These are phyloP conservation scores for Tretioscincus oriximinensis DNA, from an alignment of 2,113 vertebrate species.

Conservation along the genomic window DNA sequence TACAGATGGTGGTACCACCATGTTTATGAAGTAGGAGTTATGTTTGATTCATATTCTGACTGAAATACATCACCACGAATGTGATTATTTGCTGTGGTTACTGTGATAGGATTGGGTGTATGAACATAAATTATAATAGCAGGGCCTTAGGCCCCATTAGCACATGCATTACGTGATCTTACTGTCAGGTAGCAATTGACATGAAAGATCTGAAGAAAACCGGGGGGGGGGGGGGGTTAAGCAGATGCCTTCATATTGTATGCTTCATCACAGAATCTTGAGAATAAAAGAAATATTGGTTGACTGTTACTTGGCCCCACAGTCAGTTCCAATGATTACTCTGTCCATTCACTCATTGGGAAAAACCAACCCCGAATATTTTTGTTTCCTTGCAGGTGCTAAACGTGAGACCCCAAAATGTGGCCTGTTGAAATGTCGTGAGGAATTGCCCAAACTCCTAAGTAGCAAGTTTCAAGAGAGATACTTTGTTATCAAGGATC, in stretches of 20 bases:
- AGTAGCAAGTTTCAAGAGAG: constrained; percentile 93
- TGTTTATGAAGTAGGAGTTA: too few relatives aligned
- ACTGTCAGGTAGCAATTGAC: not conserved
- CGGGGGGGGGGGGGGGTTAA: too few relatives aligned
- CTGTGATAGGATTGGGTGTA: not conserved
- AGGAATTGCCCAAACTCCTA: constrained; percentile 89
- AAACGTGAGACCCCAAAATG: constrained; percentile 86
- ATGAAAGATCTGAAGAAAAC: not conserved
- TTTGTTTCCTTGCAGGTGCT: constrained; percentile 70
- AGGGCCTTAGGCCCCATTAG: not conserved
- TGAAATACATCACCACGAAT: too few relatives aligned
- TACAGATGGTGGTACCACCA: too few relatives aligned
- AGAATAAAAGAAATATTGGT: not conserved
- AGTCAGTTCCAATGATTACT: not conserved
- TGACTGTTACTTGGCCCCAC: not conserved
- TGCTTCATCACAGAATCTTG: not conserved
- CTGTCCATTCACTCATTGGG: not conserved
- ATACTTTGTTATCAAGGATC: constrained; percentile 86
- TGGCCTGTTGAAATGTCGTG: constrained; percentile 87
- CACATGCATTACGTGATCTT: not conserved
- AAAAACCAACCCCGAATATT: not conserved
- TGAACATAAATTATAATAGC: not conserved
- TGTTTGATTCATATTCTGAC: too few relatives aligned
- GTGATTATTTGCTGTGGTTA: not conserved
- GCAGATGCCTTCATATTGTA: not conserved